phyloP scores from a whole-genome alignment of 1,140 invertebrate genomes.

The Lordiphosa mommai region DNA sequence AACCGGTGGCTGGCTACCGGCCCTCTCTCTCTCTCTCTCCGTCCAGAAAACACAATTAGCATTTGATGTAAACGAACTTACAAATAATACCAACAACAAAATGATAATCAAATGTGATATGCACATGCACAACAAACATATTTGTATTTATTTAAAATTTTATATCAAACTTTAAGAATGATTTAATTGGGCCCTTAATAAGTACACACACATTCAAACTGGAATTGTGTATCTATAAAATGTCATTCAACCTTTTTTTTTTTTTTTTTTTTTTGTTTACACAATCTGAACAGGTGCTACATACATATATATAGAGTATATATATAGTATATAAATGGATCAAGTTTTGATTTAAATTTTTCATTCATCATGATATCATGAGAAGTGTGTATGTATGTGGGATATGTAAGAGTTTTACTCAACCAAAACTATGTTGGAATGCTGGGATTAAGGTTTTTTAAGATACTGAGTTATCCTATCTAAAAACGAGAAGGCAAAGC shows the following conservation, averaged over 20 bases:
- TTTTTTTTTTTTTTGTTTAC: slow-evolving; percentile 10
- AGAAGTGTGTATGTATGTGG: no score
- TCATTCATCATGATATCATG: no score
- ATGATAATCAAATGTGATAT: neutral
- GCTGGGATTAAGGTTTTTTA: no score
- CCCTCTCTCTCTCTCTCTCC: neutral
- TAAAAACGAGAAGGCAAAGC: no score
- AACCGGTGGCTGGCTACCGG: slow-evolving; percentile 7
- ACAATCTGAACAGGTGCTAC: no score
- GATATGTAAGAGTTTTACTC: no score
- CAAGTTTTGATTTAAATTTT: no score
- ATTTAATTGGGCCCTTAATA: slow-evolving; percentile 17
- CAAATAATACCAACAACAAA: slow-evolving; percentile 3
- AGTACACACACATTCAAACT: slow-evolving; percentile 14
- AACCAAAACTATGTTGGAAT: no score
- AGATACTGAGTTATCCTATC: no score
- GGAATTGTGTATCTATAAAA: slow-evolving; percentile 56
- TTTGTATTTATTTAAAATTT: neutral
- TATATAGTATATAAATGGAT: no score
- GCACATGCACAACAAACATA: neutral
- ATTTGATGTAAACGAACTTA: slow-evolving; percentile 62
- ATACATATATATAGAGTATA: no score
- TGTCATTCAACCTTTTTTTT: slow-evolving; percentile 55
- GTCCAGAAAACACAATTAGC: slow-evolving; percentile 28
- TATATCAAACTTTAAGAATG: slow-evolving; percentile 10